Base-by-base conservation (phyloP, 2,888 invertebrate species). In the Mesorhabditis sp. region DNA sequence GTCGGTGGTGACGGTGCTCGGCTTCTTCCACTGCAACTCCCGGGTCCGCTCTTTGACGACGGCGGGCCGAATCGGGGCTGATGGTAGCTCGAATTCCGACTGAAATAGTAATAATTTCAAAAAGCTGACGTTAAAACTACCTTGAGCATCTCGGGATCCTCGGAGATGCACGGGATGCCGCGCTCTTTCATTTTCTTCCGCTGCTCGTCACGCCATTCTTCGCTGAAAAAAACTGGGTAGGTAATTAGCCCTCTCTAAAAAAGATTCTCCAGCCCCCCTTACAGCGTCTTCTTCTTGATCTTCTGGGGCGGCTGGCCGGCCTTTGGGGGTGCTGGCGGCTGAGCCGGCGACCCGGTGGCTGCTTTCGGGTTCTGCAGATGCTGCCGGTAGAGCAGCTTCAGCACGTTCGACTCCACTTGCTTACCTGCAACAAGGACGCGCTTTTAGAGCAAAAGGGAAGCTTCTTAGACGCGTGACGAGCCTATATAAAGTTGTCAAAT, bases 171-270 rank as follows among this genome's bases (percentile, higher is more conserved):
- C 58, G 58, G 58, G 7, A 50, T 50, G 58, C 58, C 58, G 58
- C 58, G 58, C n/a, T n/a, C 10, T 50, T 50, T 50, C 58, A 50
- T 50, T 50, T 50, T n/a, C 58, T 50, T 50, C n/a, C 58, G 7
- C n/a, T 50, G 58, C 58, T 50, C 58, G n/a, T 50, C 58, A 13
- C 58, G 58, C 58, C 7, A 13, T 50, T 50, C 58, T 50, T 50
- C 58, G 7, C 58, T 50, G n/a, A 50, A 50, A 50, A 50, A 50
- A 50, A 28, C 1, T 28, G 28, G 28, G 28, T 28, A 28, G 28
- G 1, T 28, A 28, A 28, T 28, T 28, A 28, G 28, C 28, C 1
- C 2, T 28, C 28, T 28, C 28, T 28, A 28, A 28, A 28, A 28
- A 28, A 28, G 28, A 28, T 28, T 28, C 28, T 28, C 28, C 28